Percentiles rank a stretch among this genome's conserved stretches.
These are phyloP conservation scores for Vombatus ursinus DNA, from an alignment of 2,113 vertebrate genomes.

Conservation along the genomic window DNA sequence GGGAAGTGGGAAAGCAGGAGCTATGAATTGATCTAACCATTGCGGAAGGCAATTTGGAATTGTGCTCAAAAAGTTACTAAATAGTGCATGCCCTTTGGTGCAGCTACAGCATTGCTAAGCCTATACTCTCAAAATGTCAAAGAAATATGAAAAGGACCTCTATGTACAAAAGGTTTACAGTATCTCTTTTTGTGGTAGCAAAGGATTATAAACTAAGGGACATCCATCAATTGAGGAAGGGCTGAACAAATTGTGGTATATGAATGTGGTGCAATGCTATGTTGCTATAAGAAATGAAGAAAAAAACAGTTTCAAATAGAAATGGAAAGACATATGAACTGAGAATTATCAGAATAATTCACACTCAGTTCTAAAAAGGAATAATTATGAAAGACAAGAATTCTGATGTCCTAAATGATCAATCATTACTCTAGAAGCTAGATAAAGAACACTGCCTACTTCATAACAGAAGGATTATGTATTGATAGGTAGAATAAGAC, in stretches of 20 bases:
- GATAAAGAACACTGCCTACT: background rate
- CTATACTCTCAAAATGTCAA: background rate
- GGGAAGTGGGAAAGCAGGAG: background rate
- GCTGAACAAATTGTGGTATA: background rate
- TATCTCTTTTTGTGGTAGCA: background rate
- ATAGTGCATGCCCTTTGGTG: background rate
- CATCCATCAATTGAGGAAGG: background rate
- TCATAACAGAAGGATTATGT: background rate
- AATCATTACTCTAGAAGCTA: background rate
- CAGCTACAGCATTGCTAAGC: background rate
- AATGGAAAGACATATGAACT: background rate
- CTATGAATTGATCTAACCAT: background rate
- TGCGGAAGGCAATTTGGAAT: background rate
- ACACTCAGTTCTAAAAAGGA: background rate
- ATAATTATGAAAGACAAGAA: background rate
- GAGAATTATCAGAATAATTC: background rate
- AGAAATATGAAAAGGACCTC: background rate
- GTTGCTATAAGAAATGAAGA: background rate
- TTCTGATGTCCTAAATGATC: background rate
- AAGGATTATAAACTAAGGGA: background rate
- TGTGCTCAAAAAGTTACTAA: background rate
- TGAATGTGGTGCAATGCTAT: background rate
- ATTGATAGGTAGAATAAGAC: background rate
- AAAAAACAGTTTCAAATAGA: too few relatives aligned
- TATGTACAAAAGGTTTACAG: background rate